Evolutionary conservation across 1,140 invertebrate species (phyloP).

Genomic region (Papilio machaon): DNA sequence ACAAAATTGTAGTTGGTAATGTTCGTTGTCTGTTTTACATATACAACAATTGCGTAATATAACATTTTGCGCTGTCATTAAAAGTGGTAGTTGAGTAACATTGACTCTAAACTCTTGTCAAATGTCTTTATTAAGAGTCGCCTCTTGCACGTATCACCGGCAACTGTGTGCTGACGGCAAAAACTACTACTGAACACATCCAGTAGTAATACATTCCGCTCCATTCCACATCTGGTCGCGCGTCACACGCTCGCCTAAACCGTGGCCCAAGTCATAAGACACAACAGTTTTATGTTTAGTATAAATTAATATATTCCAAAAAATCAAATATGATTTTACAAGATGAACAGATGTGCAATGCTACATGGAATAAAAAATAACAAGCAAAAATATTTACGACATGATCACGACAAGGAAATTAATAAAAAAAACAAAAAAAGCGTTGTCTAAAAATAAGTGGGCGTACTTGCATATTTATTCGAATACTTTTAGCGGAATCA

Average conservation of each 20-base stretch:
- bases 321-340: not conserved
- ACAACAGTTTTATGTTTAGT: not conserved
- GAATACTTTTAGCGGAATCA: too few relatives aligned
- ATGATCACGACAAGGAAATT: too few relatives aligned
- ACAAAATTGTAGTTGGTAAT: too few relatives aligned
- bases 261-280: constrained; percentile 26
- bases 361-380: too few relatives aligned
- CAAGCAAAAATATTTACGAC: too few relatives aligned
- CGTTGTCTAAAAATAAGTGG: too few relatives aligned
- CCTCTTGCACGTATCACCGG: not conserved
- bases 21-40: not conserved
- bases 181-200: constrained; percentile 30
- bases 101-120: not conserved
- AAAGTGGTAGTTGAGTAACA: not conserved
- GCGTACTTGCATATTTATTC: too few relatives aligned
- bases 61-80: not conserved
- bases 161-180: constrained; percentile 6
- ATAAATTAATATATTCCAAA: not conserved
- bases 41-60: not conserved
- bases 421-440: too few relatives aligned
- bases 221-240: constrained; percentile 43
- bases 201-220: constrained; percentile 45
- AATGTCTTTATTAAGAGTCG: constrained; percentile 30
- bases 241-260: constrained; percentile 34
- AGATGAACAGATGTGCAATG: too few relatives aligned